These are phyloP conservation scores for Prostheceraeus crozeri DNA, from an alignment of 2,888 invertebrate species.

Conservation along the genomic window DNA sequence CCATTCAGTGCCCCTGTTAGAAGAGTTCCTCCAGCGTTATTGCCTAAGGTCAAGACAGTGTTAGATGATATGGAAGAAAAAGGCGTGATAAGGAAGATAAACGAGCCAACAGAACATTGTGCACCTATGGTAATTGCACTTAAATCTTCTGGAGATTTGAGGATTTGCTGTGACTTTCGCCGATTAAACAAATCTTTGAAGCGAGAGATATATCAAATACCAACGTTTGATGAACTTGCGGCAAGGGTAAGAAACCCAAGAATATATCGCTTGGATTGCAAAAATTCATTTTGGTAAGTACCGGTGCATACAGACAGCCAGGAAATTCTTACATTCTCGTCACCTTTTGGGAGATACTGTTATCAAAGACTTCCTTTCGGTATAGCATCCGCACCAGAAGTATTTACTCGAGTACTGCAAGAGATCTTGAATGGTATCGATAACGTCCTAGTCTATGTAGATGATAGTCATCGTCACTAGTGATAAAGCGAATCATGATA, in stretches of 20 bases:
- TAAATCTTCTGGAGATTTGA: constrained; percentile 2
- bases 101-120: constrained; percentile 19
- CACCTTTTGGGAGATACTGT: constrained; percentile 15
- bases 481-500: background rate
- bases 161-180: constrained; percentile 8
- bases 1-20: background rate
- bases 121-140: constrained; percentile 2
- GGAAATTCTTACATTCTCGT: background rate
- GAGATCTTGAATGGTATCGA: constrained; percentile 2
- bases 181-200: background rate
- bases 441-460: background rate
- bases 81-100: constrained; percentile 6
- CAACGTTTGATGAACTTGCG: constrained; percentile 14
- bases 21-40: constrained; percentile 7
- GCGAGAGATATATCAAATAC: constrained; percentile 10
- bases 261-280: background rate
- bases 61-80: constrained; percentile 1
- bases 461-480: background rate
- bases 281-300: constrained; percentile 1
- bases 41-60: constrained; percentile 10
- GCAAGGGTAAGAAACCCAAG: background rate
- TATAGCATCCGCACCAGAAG: background rate
- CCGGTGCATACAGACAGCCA: constrained; percentile 1
- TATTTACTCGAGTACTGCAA: constrained; percentile 1
- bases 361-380: constrained; percentile 13